These are phyloP conservation scores for Neoarius graeffei DNA, from an alignment of 2,113 vertebrate genomes.

Conservation along the genomic window DNA sequence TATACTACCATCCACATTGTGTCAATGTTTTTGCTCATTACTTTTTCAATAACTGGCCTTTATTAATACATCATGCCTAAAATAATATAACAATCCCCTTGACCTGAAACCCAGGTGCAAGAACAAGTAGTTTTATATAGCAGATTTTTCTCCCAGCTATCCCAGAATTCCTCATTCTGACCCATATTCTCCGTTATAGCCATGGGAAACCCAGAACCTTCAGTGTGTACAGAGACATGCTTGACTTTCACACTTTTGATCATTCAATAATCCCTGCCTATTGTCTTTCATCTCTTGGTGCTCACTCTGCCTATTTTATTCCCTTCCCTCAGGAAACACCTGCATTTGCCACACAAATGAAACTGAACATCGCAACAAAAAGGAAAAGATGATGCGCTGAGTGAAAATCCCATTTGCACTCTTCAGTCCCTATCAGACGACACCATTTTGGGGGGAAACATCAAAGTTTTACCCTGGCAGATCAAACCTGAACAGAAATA, in stretches of 20 bases:
- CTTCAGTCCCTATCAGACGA: constrained; percentile 65
- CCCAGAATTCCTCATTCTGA: not conserved
- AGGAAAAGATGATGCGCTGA: constrained; percentile 52
- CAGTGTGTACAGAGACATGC: constrained; percentile 42
- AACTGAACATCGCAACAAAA: constrained; percentile 72
- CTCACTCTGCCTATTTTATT: constrained; percentile 61
- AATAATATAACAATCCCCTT: constrained; percentile 1
- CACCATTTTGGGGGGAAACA: constrained; percentile 61
- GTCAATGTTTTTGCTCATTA: not conserved
- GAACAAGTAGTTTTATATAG: not conserved
- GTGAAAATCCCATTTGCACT: constrained; percentile 63
- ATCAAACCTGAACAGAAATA: constrained; percentile 57
- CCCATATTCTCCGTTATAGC: constrained; percentile 39
- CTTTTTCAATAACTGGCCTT: not conserved
- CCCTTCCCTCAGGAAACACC: constrained; percentile 55
- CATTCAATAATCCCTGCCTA: constrained; percentile 62
- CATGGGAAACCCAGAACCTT: not conserved
- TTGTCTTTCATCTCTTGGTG: not conserved
- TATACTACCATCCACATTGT: not conserved
- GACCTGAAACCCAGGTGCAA: constrained; percentile 7
- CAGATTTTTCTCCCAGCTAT: not conserved
- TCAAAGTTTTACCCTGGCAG: constrained; percentile 67
- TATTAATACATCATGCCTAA: constrained; percentile 7
- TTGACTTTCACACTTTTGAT: constrained; percentile 64
- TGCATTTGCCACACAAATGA: constrained; percentile 69